Percentiles rank a stretch among this genome's conserved stretches.
phyloP scores from a whole-genome alignment of 2,797 vertebrate genomes.

The Acridotheres tristis region DNA sequence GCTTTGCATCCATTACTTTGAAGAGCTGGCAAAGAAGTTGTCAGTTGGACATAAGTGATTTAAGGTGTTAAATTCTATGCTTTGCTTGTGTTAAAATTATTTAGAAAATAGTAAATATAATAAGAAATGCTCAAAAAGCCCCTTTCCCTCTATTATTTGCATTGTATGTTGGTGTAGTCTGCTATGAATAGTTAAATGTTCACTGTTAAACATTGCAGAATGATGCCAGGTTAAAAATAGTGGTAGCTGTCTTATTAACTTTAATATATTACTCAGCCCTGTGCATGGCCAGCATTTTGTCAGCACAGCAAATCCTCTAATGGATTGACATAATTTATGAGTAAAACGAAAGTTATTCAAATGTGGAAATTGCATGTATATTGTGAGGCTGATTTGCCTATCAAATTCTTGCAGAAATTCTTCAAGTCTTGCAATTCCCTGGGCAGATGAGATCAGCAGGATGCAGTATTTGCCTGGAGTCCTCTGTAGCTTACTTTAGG shows the following conservation, averaged over 20 bases:
- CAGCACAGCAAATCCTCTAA: conserved; percentile 45
- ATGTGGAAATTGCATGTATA: not conserved
- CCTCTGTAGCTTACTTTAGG: not conserved
- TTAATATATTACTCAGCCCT: conserved; percentile 39
- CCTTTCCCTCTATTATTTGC: not conserved
- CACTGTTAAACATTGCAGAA: conserved; percentile 22
- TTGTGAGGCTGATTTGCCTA: not conserved
- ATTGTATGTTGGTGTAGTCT: not conserved
- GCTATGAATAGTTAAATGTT: conserved; percentile 51
- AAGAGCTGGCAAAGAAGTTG: not conserved
- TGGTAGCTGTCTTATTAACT: conserved; percentile 41
- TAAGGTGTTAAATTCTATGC: not conserved
- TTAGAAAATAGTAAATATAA: not conserved
- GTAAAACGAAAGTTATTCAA: conserved; percentile 15
- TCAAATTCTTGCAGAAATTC: conserved; percentile 1
- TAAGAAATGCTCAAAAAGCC: not conserved
- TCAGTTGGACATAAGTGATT: not conserved
- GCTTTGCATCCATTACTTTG: not conserved
- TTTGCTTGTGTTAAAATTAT: not conserved
- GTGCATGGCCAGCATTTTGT: conserved; percentile 41
- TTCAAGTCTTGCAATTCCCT: not conserved
- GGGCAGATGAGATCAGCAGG: not conserved
- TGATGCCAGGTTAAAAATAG: conserved; percentile 58
- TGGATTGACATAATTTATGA: conserved; percentile 53
- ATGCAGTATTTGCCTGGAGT: not conserved